Conservation (phyloP, 2,113 vertebrate species). For the Pseudopodoces humilis region DNA sequence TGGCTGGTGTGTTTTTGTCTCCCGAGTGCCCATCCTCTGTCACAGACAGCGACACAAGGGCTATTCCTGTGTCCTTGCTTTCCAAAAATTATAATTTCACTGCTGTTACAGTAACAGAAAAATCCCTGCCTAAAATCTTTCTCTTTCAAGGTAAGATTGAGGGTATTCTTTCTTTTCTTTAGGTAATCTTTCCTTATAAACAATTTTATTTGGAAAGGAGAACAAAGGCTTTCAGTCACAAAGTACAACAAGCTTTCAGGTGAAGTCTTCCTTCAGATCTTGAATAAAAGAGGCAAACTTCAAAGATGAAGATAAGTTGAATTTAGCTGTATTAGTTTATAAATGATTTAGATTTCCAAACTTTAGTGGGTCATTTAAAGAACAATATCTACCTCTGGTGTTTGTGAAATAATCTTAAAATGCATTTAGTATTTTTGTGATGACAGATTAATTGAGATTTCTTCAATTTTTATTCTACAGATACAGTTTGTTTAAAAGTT, state of each 20-base stretch:
- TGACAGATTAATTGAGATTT: not conserved
- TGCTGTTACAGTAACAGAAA: not conserved
- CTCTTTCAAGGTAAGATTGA: not conserved
- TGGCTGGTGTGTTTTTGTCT: not conserved
- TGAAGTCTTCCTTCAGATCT: constrained; percentile 29
- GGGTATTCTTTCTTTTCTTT: not conserved
- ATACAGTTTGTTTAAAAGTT: not conserved
- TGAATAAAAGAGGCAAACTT: constrained; percentile 12
- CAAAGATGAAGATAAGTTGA: constrained; percentile 25
- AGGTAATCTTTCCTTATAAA: not conserved
- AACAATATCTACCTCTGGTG: not conserved
- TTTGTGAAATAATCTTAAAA: not conserved
- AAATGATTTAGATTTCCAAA: constrained; percentile 35
- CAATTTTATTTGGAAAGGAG: not conserved
- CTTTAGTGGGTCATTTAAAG: constrained; percentile 41
- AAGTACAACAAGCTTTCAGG: not conserved
- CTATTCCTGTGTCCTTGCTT: rapidly evolving
- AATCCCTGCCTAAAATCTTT: not conserved
- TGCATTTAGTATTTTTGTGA: not conserved
- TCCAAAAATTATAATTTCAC: not conserved
- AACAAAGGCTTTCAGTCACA: constrained; percentile 37
- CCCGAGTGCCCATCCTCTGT: no score
- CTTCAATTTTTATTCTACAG: not conserved
- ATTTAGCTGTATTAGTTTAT: constrained; percentile 7
- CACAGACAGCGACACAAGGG: not conserved